phyloP scores from a whole-genome alignment of 2,113 vertebrate species.

The Campylomormyrus tamandua region DNA sequence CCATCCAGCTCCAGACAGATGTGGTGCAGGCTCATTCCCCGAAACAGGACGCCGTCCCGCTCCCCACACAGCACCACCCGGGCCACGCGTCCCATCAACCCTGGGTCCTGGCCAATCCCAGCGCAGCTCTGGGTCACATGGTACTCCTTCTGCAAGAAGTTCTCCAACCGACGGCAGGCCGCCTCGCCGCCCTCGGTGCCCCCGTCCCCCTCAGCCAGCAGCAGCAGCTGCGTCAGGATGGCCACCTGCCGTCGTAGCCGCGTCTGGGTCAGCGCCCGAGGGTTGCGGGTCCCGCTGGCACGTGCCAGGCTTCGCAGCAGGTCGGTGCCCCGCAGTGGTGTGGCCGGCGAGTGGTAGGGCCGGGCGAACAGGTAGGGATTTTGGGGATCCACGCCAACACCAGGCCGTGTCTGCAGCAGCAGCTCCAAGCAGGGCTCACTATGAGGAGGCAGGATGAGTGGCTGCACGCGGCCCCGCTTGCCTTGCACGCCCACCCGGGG shows the following conservation, averaged over 20 bases:
- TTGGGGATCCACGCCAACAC: conserved; percentile 63
- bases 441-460: conserved; percentile 60
- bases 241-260: conserved; percentile 61
- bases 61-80: conserved; percentile 66
- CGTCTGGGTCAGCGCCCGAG: conserved; percentile 50
- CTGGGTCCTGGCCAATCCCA: conserved; percentile 54
- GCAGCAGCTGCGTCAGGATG: conserved; percentile 63
- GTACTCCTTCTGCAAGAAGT: conserved; percentile 62
- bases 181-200: conserved; percentile 22
- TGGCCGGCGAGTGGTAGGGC: conserved; percentile 65
- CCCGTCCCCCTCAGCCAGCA: conserved; percentile 58
- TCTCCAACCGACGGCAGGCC: conserved; percentile 53
- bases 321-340: conserved; percentile 62
- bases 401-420: conserved; percentile 59
- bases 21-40: conserved; percentile 67
- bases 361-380: conserved; percentile 66
- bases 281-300: conserved; percentile 59
- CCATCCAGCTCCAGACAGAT: conserved; percentile 69
- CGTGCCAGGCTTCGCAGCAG: conserved; percentile 62
- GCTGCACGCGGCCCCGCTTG: conserved; percentile 60
- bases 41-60: conserved; percentile 61
- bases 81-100: conserved; percentile 62
- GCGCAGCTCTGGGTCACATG: conserved; percentile 65
- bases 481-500: conserved; percentile 58
- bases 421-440: conserved; percentile 63